phyloP scores from a whole-genome alignment of 1,140 invertebrate species.

The Dinothrombium tinctorium region DNA sequence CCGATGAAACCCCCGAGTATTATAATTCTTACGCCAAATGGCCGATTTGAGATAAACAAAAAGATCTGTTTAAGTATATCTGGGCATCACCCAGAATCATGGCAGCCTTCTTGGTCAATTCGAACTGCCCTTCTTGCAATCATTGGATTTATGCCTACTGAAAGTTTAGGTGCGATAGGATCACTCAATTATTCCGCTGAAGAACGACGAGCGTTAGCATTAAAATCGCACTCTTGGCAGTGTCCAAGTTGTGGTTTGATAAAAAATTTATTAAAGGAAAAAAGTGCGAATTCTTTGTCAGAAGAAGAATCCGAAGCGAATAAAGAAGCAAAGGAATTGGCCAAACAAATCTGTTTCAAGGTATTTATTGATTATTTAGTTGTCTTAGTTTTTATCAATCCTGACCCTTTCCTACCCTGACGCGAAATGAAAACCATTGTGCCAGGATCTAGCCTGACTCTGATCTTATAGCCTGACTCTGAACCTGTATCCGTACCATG shows the following conservation, averaged over 20 bases:
- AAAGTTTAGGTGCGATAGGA: slow-evolving; percentile 63
- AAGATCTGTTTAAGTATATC: slow-evolving; percentile 93
- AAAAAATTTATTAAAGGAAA: slow-evolving; percentile 6
- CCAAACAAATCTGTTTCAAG: slow-evolving; percentile 11
- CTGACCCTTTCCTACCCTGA: too few relatives aligned
- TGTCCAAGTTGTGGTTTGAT: slow-evolving; percentile 31
- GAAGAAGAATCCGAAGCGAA: slow-evolving; percentile 1
- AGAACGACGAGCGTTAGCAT: slow-evolving; percentile 55
- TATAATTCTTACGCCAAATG: slow-evolving; percentile 82
- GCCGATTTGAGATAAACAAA: slow-evolving; percentile 75
- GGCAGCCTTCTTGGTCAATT: slow-evolving; percentile 88
- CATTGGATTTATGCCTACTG: slow-evolving; percentile 81
- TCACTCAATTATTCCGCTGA: slow-evolving; percentile 62
- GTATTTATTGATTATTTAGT: not conserved
- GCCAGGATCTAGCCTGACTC: not conserved
- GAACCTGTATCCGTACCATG: not conserved
- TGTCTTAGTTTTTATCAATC: too few relatives aligned
- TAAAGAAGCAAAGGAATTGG: slow-evolving; percentile 10
- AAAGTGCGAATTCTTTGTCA: not conserved
- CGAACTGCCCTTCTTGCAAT: slow-evolving; percentile 72
- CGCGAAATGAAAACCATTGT: not conserved
- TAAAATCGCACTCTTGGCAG: slow-evolving; percentile 34
- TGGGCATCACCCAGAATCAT: slow-evolving; percentile 88
- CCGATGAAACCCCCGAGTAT: slow-evolving; percentile 95
- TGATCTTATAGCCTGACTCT: not conserved